Base-by-base conservation (phyloP, 2,113 vertebrate species). In the Oreochromis spilurus region DNA sequence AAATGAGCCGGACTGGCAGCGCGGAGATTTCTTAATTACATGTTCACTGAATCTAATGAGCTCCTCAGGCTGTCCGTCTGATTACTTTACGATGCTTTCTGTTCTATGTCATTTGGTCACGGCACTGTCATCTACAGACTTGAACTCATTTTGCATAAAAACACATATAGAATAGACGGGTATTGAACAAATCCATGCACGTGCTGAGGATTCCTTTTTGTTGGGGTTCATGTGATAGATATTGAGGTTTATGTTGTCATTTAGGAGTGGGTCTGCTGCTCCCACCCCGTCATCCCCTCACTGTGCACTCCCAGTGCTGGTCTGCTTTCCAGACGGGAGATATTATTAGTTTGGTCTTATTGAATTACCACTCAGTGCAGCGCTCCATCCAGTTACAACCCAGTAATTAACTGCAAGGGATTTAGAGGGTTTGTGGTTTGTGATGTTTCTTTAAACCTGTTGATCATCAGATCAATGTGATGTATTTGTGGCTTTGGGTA, bases 261-360 rank as follows among this genome's bases (percentile, higher is more conserved):
- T 83, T 45, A 52, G 84, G 54, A 82, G 57, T 84, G 29, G 81
- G 87, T 85, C 78, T 88, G 84, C 62, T 52, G 79, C 81, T 53
- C 52, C 43, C 53, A 1, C 43, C 45, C 38, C 29, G 12, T 5
- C 26, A 40, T n/a, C 38, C 31, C 53, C 52, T 62, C 29, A 38
- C 72, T 9, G 24, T 55, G 80, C 21, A 29, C 87, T 78, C 79
- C 72, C 57, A 88, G 21, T 84, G 54, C 72, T 53, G 80, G 79
- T 85, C 90, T 92, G 82, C 87, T 91, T 81, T 84, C 84, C 86
- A 91, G 84, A 93, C 89, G 80, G 67, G 50, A 88, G 91, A 94
- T 95, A 95, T 94, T 96, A 95, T 94, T 95, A 94, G 91, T 93
- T 91, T 90, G 87, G 81, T 92, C 84, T 96, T 94, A 95, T 95